Percentiles rank a stretch among this genome's conserved stretches.
phyloP scores from a whole-genome alignment of 1,140 invertebrate genomes.

The Bombus confusus region DNA sequence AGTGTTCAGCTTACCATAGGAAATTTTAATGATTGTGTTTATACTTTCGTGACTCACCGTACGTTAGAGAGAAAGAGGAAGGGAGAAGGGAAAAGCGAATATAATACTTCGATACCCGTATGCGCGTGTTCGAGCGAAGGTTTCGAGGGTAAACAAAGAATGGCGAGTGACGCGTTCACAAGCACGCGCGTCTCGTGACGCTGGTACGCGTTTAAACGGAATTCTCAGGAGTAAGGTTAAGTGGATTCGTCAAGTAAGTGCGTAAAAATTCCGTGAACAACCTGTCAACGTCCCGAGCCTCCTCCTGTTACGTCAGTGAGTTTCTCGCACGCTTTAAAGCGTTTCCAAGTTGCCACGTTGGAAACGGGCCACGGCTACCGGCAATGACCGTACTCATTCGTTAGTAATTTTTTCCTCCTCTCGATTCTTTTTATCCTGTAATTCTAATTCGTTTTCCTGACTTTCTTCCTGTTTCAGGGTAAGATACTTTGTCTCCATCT shows the following conservation, averaged over 20 bases:
- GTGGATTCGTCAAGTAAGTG: conserved; percentile 19
- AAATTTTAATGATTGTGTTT: background rate
- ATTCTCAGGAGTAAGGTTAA: conserved; percentile 9
- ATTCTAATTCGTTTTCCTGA: background rate
- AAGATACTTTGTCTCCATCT: background rate
- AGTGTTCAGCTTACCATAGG: background rate
- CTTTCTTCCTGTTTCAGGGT: conserved; percentile 29
- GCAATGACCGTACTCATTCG: background rate
- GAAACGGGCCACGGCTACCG: background rate
- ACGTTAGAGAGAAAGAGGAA: background rate
- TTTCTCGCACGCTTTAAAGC: background rate
- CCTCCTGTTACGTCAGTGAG: background rate
- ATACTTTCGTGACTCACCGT: too few species aligned
- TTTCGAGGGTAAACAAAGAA: conserved; percentile 8
- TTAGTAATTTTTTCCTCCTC: background rate
- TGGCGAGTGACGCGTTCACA: background rate
- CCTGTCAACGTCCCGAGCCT: background rate
- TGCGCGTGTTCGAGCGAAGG: background rate
- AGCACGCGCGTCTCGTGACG: too few species aligned
- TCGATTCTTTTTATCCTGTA: background rate
- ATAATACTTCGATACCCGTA: background rate
- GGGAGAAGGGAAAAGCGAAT: too few species aligned
- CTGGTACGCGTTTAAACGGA: background rate
- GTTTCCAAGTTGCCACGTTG: conserved; percentile 15
- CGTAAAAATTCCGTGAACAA: conserved; percentile 24